Evolutionary conservation across 2,113 vertebrate genomes (phyloP), one percentile per base, ranked within the genome.

Genomic region (Festucalex cinctus): DNA sequence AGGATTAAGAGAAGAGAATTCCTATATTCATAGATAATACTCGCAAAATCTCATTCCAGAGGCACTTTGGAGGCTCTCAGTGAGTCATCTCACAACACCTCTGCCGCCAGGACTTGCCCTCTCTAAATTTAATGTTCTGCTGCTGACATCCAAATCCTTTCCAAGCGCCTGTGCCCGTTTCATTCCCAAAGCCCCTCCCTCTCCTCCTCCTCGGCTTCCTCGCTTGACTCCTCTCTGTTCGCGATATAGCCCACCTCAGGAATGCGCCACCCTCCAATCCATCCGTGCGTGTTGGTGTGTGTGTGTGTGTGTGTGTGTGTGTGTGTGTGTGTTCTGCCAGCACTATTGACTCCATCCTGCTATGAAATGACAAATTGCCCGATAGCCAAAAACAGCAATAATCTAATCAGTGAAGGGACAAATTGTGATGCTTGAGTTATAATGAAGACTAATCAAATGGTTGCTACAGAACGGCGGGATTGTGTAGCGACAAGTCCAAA

Each of bases 141-240:
- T 76, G 84, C 74, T 83, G 81, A 86, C 74, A 83, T 75, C 81
- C 84, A 84, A 82, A 83, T 83, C 82, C 72, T 76, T 17, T 75
- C 74, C 66, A 68, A 71, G 80, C 62, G 51, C 13, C 71, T 60
- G 59, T 65, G 54, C 70, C 59, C 62, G 71, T 67, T 82, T 82
- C 41, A 79, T 79, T 83, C 80, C 24, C 57, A 70, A 39, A 76
- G 70, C 78, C 68, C 49, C 64, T 65, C 77, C 69, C 65, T 59
- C 49, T 59, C 75, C 36, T 5, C n/a, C 62, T 75, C 63, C 58
- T 68, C 39, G 43, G 10, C 28, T 44, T 41, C 41, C 12, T 8
- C 22, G 9, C 6, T 12, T 22, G 64, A 69, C 73, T 73, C 61
- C 19, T 53, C 56, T 69, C 63, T 79, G 60, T 79, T 70, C 72